Conservation (phyloP, 2,888 invertebrate species). For the Lysandra bellargus region DNA sequence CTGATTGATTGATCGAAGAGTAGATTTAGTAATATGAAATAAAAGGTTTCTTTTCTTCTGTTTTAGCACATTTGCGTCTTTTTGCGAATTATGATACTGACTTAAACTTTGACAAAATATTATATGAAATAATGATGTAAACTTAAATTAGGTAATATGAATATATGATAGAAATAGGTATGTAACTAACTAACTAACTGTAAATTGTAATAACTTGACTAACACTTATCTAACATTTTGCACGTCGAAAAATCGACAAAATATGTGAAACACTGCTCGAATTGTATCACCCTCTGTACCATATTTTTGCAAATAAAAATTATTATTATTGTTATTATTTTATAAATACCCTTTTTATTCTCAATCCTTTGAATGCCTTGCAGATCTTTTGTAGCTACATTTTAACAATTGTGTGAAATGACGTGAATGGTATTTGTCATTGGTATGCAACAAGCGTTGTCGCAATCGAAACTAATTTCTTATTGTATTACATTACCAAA, state of each 20-base stretch:
- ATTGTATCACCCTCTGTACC: no score
- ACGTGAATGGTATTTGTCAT: not conserved
- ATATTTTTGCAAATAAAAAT: no score
- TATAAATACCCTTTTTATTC: not conserved
- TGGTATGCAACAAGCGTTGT: not conserved
- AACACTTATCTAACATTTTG: no score
- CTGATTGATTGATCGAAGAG: not conserved
- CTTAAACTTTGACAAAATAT: no score
- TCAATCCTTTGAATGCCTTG: not conserved
- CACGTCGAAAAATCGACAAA: no score
- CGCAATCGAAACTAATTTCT: not conserved
- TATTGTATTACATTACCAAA: not conserved
- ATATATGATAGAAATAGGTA: no score
- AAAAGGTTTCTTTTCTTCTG: not conserved
- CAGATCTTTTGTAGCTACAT: not conserved
- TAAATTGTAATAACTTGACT: no score
- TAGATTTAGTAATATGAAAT: not conserved
- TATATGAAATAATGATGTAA: no score
- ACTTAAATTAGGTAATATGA: no score
- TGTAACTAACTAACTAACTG: no score
- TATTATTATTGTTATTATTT: no score
- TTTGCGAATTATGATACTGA: not conserved
- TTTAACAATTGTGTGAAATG: not conserved
- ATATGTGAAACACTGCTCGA: no score
- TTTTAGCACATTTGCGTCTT: not conserved